Evolutionary conservation across 2,113 vertebrate species (phyloP).

Genomic region (Callaeas wilsoni): DNA sequence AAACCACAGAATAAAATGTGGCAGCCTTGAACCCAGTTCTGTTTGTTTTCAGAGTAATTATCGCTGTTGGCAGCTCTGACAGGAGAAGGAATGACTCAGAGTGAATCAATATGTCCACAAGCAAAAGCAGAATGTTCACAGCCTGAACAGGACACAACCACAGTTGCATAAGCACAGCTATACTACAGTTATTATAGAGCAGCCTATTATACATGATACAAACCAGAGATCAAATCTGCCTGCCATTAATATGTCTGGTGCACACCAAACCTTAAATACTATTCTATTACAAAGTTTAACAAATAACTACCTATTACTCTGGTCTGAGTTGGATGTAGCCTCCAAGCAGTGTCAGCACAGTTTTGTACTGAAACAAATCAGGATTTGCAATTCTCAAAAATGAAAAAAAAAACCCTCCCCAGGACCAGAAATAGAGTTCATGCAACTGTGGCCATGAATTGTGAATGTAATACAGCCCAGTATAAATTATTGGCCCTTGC

Average conservation of each 20-base stretch:
- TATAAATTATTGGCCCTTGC: neutral
- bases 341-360: neutral
- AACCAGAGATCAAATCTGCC: neutral
- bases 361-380: neutral
- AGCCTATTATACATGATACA: neutral
- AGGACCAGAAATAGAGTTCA: neutral
- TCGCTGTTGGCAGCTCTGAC: neutral
- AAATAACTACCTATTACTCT: neutral
- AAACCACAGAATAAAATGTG: neutral
- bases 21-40: neutral
- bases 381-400: neutral
- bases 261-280: neutral
- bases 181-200: neutral
- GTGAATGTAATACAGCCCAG: neutral
- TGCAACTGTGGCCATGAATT: neutral
- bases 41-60: conserved; percentile 39
- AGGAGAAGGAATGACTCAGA: conserved; percentile 45
- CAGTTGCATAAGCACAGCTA: neutral
- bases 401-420: too few relatives aligned
- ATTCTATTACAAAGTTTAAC: neutral
- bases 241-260: neutral
- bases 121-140: conserved; percentile 22
- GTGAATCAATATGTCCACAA: conserved; percentile 27
- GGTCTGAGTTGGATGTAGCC: neutral
- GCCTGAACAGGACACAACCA: neutral